phyloP scores from a whole-genome alignment of 2,113 vertebrate genomes.

The Cavia porcellus region DNA sequence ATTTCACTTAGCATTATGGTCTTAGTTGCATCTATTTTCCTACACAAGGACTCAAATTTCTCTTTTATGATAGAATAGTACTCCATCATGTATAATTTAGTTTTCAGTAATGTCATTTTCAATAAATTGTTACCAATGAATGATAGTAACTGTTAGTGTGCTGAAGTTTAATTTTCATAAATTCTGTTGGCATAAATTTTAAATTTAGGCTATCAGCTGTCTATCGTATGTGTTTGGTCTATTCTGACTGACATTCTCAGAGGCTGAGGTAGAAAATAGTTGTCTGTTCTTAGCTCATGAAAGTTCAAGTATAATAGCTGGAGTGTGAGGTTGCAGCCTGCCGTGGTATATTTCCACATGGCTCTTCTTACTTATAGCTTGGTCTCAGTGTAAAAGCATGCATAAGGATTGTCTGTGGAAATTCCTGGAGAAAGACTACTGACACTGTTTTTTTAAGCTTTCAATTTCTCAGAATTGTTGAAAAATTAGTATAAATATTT shows the following conservation, averaged over 20 bases:
- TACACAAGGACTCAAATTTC: background rate
- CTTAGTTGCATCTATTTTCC: background rate
- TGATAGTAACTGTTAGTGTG: background rate
- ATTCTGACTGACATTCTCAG: background rate
- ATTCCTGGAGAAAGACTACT: background rate
- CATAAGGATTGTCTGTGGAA: background rate
- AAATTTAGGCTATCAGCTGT: background rate
- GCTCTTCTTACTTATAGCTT: background rate
- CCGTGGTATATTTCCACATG: background rate
- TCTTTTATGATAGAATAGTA: background rate
- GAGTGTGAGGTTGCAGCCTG: background rate
- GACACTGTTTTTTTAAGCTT: background rate
- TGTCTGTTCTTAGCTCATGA: background rate
- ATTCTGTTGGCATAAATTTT: too few relatives aligned
- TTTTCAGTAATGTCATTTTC: background rate
- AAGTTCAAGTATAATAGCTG: background rate
- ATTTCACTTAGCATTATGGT: background rate
- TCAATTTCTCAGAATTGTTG: background rate
- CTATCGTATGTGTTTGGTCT: background rate
- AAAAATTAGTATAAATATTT: background rate
- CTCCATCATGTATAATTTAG: background rate
- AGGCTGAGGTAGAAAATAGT: background rate
- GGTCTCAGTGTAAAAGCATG: background rate
- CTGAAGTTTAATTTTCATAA: background rate
- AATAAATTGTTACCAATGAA: background rate